Conservation (phyloP, 1,140 invertebrate species). For the Drosophila lowei region DNA sequence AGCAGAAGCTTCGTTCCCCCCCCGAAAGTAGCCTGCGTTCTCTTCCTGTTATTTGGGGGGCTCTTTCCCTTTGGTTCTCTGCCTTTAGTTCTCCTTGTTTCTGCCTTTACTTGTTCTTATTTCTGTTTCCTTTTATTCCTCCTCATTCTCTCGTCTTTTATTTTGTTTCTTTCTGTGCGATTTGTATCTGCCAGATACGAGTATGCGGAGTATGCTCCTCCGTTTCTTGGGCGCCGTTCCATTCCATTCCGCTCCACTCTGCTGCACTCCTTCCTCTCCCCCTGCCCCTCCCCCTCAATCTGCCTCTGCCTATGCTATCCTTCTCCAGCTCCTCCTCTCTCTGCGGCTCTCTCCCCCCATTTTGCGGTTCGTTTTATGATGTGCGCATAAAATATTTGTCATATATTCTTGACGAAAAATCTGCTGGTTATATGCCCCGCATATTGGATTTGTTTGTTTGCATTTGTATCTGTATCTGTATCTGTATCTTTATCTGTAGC, state of each 20-base stretch:
- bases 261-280: conserved; percentile 22
- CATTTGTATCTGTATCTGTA: conserved; percentile 17
- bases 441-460: conserved; percentile 50
- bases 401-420: conserved; percentile 67
- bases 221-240: conserved; percentile 3
- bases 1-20: too few relatives aligned
- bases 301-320: neutral
- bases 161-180: conserved; percentile 15
- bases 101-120: conserved; percentile 3
- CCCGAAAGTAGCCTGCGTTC: too few relatives aligned
- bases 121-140: conserved; percentile 12
- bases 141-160: conserved; percentile 12
- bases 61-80: conserved; percentile 15
- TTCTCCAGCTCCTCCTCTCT: conserved; percentile 13
- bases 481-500: neutral
- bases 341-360: too few relatives aligned
- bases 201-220: conserved; percentile 4
- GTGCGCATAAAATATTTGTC: conserved; percentile 81
- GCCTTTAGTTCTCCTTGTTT: conserved; percentile 23
- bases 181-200: conserved; percentile 41
- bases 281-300: neutral
- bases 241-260: neutral
- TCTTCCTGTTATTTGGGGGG: conserved; percentile 11
- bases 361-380: conserved; percentile 75
- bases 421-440: conserved; percentile 30